Evolutionary conservation across 2,888 invertebrate genomes (phyloP), one percentile per base, ranked within the genome.

Genomic region (Cylloceria caligata): DNA sequence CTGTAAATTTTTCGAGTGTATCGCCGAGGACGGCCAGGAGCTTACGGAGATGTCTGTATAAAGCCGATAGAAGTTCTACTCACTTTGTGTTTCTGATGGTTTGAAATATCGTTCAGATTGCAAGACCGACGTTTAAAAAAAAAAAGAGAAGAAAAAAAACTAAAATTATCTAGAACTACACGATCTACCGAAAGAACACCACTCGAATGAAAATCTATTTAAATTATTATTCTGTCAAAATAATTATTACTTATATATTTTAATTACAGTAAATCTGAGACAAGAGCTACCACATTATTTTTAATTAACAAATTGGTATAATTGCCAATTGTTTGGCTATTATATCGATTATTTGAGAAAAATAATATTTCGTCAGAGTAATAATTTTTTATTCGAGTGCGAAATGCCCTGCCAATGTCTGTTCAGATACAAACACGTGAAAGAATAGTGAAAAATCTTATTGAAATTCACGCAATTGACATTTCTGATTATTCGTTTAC

Each of bases 1-100:
- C 52, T 68, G 80, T 74, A 68, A 60, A 60, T 80, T 62, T 69
- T 42, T 74, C 68, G 74, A 74, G 68, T 68, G 64, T 67, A 78
- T 57, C 42, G 52, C 42, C 21, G 60, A 73, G 47, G 27, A 27
- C 36, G 47, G 27, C 5, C 49, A 47, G 27, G 16, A 67, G 36
- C 21, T 72, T 57, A 34, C 65, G 73, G 27, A 42, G 30, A 24
- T 34, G 39, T 39, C 55, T 73, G 79, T 73, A 79, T 47, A 79
- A 68, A 79, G 60, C 34, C 13, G 16, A 21, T 42, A 52, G 42
- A 19, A 47, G 60, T 45, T 34, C 47, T 60, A 24, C 36, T 24
- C 39, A 76, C 55, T 68, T 60, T 76, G 55, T 55, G 57, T 60
- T 60, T 19, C 24, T n/a, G 47, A 68, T 49, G 67, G 60, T 68